These are phyloP conservation scores for Tapirus indicus DNA, from an alignment of 2,797 vertebrate genomes.

Conservation along the genomic window DNA sequence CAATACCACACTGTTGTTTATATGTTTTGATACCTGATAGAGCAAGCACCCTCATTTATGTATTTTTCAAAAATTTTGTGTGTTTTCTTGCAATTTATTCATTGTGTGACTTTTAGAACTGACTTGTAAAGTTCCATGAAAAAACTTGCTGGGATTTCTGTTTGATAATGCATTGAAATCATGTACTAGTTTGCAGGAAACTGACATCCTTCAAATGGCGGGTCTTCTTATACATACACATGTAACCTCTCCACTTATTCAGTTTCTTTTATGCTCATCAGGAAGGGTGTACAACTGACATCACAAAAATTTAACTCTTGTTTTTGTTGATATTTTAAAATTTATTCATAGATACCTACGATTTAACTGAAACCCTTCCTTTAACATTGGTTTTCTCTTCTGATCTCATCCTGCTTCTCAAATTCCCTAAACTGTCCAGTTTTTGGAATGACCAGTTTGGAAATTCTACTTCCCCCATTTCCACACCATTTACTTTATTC, in stretches of 20 bases:
- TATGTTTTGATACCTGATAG: neutral
- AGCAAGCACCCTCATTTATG: neutral
- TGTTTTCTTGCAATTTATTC: neutral
- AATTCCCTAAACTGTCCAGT: neutral
- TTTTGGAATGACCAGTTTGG: neutral
- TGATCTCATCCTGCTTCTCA: neutral
- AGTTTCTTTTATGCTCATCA: neutral
- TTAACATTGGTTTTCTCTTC: neutral
- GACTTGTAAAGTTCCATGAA: neutral
- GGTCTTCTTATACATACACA: neutral
- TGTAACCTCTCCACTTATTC: neutral
- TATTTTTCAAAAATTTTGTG: neutral
- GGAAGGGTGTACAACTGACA: neutral
- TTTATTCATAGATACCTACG: neutral
- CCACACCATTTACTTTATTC: neutral
- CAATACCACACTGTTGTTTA: neutral
- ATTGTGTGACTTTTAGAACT: neutral
- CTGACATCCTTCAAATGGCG: neutral
- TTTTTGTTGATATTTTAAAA: neutral
- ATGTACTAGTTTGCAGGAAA: neutral
- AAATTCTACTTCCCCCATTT: neutral
- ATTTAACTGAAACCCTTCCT: neutral
- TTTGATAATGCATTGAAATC: neutral
- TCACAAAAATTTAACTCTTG: neutral
- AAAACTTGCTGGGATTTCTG: neutral